Conservation (phyloP, 2,113 vertebrate genomes). For the Brachyhypopomus gauderio region DNA sequence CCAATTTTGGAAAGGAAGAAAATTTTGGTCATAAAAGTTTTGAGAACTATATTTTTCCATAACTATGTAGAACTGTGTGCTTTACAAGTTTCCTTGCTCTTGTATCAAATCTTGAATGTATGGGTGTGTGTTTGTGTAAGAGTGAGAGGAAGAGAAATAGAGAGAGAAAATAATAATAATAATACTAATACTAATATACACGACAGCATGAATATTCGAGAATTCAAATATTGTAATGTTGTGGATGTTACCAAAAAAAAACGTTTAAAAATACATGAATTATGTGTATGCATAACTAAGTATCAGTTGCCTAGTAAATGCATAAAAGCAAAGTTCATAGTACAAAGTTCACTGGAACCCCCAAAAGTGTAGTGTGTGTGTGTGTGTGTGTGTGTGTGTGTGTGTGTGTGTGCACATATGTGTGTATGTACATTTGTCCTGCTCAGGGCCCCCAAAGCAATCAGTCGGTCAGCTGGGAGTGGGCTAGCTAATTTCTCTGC, state of each 20-base stretch:
- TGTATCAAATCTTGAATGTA: slow-evolving; percentile 10
- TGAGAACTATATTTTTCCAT: slow-evolving; percentile 17
- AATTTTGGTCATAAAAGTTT: slow-evolving; percentile 17
- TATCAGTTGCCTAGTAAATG: no score
- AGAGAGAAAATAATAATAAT: no score
- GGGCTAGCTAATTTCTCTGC: slow-evolving; percentile 74
- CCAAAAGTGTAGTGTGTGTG: not conserved
- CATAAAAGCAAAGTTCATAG: no score
- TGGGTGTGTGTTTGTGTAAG: slow-evolving; percentile 7
- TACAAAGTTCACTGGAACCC: no score
- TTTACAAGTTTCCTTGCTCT: not conserved
- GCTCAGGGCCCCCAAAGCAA: slow-evolving; percentile 72
- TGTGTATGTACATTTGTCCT: slow-evolving; percentile 64
- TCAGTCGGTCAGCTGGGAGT: slow-evolving; percentile 74
- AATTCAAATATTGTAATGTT: no score
- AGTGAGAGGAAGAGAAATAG: not conserved
- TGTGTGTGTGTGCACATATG: slow-evolving; percentile 36
- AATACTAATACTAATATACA: no score
- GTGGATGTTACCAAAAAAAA: no score
- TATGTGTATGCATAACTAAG: no score
- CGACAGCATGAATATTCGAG: no score
- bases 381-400: slow-evolving; percentile 26
- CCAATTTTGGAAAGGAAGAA: not conserved
- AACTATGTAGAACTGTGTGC: not conserved
- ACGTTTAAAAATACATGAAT: no score